Percentiles rank a stretch among this genome's conserved stretches.
Conservation (phyloP, 2,888 invertebrate species). For the Pristionchus maxplancki region DNA sequence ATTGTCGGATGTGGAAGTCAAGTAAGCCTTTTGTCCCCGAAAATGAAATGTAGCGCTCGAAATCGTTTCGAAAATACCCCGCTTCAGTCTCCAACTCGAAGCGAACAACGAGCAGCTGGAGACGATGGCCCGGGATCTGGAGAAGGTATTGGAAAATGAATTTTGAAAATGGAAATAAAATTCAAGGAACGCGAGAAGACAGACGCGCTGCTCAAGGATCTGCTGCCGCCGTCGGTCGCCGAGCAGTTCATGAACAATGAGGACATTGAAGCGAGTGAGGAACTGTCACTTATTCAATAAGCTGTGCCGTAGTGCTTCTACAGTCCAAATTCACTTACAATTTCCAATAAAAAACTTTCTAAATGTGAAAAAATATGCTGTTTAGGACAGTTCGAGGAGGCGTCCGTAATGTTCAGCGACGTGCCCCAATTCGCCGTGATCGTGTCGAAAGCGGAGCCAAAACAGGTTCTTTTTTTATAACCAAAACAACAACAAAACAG, state of each 20-base stretch:
- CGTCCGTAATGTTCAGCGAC: slow-evolving; percentile 77
- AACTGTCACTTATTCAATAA: background rate
- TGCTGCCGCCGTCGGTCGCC: slow-evolving; percentile 76
- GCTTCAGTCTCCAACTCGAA: slow-evolving; percentile 71
- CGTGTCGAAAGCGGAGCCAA: slow-evolving; percentile 72
- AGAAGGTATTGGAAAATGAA: slow-evolving; percentile 44
- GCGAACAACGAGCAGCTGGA: slow-evolving; percentile 74
- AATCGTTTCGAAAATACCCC: no score
- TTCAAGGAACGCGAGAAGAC: slow-evolving; percentile 77
- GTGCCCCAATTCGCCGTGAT: slow-evolving; percentile 77
- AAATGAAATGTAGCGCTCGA: no score
- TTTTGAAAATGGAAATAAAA: background rate
- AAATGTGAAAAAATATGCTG: no score
- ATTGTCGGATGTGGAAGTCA: slow-evolving; percentile 69
- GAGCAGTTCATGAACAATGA: slow-evolving; percentile 71
- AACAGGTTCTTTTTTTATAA: slow-evolving; percentile 68
- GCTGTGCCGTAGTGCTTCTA: no score
- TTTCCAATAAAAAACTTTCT: no score
- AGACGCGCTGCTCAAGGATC: slow-evolving; percentile 76
- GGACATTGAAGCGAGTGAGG: slow-evolving; percentile 67
- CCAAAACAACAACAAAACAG: no score
- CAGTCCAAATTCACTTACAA: no score
- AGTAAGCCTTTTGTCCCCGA: slow-evolving; percentile 55
- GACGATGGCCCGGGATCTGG: slow-evolving; percentile 69
- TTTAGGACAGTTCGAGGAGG: slow-evolving; percentile 63